Conservation (phyloP, 2,888 invertebrate species). For the Luperina nickerlii region DNA sequence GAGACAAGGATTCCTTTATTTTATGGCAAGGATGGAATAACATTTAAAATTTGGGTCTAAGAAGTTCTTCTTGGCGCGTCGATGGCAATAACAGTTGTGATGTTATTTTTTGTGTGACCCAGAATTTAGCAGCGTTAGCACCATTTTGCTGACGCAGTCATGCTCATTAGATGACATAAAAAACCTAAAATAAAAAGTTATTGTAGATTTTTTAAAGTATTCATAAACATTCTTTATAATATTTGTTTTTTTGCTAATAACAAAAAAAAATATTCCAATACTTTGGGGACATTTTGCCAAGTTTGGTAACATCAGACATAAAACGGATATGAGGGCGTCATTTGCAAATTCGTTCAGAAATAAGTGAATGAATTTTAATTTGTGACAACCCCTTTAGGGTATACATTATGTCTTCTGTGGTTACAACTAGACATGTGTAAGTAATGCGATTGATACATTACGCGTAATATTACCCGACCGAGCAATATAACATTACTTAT, state of each 20-base stretch:
- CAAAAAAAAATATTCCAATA: background rate
- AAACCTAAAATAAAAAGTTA: background rate
- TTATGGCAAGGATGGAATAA: background rate
- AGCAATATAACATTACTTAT: too few relatives aligned
- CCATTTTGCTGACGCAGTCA: background rate
- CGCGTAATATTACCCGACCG: too few relatives aligned
- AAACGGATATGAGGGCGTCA: constrained; percentile 54
- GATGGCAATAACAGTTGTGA: background rate
- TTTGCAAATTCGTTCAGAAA: constrained; percentile 66
- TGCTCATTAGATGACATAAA: background rate
- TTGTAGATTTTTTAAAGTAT: background rate
- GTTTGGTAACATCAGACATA: constrained; percentile 43
- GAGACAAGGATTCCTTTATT: background rate
- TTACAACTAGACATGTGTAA: too few relatives aligned
- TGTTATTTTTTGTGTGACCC: too few relatives aligned
- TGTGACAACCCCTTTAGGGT: constrained; percentile 23
- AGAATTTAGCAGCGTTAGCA: background rate
- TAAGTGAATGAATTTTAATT: background rate
- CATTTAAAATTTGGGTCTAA: background rate
- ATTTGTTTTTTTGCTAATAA: background rate
- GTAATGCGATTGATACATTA: too few relatives aligned
- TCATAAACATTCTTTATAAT: background rate
- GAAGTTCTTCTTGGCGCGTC: background rate
- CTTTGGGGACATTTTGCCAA: constrained; percentile 27
- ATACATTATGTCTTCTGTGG: too few relatives aligned